A percentile compares a stretch with the other conserved stretches of the same genome.
phyloP scores from a whole-genome alignment of 2,113 vertebrate genomes.

The Anseranas semipalmata region DNA sequence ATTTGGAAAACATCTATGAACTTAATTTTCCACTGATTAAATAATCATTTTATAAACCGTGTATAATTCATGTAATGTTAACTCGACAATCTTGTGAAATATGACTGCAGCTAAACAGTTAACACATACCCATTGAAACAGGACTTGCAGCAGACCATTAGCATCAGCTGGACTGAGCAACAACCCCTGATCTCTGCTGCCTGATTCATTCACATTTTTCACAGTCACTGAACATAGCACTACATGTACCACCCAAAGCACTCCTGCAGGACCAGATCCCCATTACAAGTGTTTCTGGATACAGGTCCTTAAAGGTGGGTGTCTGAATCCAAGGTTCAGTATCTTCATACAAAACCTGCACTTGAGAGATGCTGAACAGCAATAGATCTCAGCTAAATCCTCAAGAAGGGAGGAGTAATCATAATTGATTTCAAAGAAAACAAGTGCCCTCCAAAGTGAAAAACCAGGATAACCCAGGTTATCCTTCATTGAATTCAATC shows the following conservation, averaged over 20 bases:
- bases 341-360: background rate
- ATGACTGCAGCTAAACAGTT: slow-evolving; percentile 73
- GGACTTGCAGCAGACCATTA: slow-evolving; percentile 19
- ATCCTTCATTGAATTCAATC: background rate
- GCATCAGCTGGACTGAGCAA: background rate
- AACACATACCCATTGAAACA: slow-evolving; percentile 31
- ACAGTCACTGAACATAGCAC: background rate
- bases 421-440: slow-evolving; percentile 9
- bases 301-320: background rate
- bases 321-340: background rate
- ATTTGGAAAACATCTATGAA: slow-evolving; percentile 80
- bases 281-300: background rate
- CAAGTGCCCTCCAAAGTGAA: background rate
- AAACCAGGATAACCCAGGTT: background rate
- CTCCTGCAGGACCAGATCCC: background rate
- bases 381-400: slow-evolving; percentile 3
- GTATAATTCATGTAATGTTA: slow-evolving; percentile 78
- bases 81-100: slow-evolving; percentile 73
- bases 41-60: slow-evolving; percentile 81
- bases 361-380: background rate
- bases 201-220: background rate
- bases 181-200: background rate
- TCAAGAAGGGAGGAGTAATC: background rate
- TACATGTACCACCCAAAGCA: background rate
- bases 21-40: slow-evolving; percentile 84